Base-by-base conservation (phyloP, 2,797 vertebrate species). In the Pangasius sanitwongsei region DNA sequence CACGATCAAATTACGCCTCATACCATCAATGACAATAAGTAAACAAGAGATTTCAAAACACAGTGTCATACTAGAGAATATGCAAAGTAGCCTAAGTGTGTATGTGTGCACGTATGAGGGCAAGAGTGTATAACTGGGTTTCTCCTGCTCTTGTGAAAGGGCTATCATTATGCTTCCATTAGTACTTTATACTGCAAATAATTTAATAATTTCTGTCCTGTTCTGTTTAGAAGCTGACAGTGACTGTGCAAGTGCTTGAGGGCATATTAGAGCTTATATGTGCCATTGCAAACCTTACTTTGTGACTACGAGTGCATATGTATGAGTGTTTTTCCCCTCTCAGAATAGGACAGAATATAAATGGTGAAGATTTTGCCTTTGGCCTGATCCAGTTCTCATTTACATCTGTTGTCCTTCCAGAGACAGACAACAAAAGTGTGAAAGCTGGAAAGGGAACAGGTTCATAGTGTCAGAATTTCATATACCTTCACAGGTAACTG, bases 111-210 rank as follows among this genome's bases (percentile, higher is more conserved):
- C n/a, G 18, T 31, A 57, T 20, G 2, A 34, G 77, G n/a, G 6
- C 50, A 80, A 80, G 50, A 11, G 25, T 23, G n/a, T 20, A 5
- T 57, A 57, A 80, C 50, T 80, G 50, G 77, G 28, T 31, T 55
- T 80, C 57, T 61, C 20, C 72, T 69, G 67, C 65, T 75, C 63
- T 61, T 74, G 28, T 78, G 65, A 72, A 87, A 84, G 34, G 72
- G 31, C 69, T 78, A 90, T 93, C 77, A 92, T 89, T 90, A 92
- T 89, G 65, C 90, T 92, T 91, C 89, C 89, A 89, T 86, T 87
- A 80, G 63, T 78, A 77, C 85, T 90, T 78, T 86, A 78, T 83
- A 78, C 23, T 2, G 78, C 31, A 59, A 81, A 34, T 57, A 34
- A 81, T 59, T 59, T 57, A 23, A 59, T 57, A 9, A 81, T 57